These are phyloP conservation scores for Pandemis heparana DNA, from an alignment of 2,888 invertebrate species.

Conservation along the genomic window DNA sequence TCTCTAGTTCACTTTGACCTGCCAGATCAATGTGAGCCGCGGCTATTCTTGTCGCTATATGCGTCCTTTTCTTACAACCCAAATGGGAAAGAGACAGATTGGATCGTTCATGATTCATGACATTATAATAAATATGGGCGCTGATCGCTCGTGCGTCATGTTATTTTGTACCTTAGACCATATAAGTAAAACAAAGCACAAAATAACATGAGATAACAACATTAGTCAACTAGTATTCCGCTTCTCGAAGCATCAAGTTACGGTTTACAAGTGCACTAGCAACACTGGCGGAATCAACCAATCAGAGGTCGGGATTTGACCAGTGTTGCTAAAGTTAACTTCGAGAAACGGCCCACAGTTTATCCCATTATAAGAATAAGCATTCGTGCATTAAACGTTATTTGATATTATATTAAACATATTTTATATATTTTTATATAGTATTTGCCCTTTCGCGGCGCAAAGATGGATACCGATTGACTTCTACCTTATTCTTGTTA, in stretches of 20 bases:
- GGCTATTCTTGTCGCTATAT: neutral
- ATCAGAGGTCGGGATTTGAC: no score
- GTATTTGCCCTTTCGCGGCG: conserved; percentile 65
- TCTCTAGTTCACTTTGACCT: neutral
- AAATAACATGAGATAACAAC: neutral
- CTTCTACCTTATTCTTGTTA: conserved; percentile 56
- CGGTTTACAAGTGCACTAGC: no score
- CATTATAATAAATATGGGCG: neutral
- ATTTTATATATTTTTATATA: conserved; percentile 52
- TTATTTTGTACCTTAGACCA: neutral
- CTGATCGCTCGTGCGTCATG: neutral
- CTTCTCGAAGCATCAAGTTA: no score
- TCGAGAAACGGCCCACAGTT: no score
- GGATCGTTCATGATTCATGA: neutral
- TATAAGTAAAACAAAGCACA: neutral
- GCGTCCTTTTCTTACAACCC: neutral
- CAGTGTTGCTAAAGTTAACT: no score
- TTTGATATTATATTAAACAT: neutral
- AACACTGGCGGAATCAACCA: no score
- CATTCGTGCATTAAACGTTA: neutral
- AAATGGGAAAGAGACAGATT: neutral
- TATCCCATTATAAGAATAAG: neutral
- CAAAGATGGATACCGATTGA: conserved; percentile 48
- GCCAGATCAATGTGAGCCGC: neutral
- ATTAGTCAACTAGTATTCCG: neutral